Evolutionary conservation across 2,888 invertebrate species (phyloP).

Genomic region (Athalia rosae): DNA sequence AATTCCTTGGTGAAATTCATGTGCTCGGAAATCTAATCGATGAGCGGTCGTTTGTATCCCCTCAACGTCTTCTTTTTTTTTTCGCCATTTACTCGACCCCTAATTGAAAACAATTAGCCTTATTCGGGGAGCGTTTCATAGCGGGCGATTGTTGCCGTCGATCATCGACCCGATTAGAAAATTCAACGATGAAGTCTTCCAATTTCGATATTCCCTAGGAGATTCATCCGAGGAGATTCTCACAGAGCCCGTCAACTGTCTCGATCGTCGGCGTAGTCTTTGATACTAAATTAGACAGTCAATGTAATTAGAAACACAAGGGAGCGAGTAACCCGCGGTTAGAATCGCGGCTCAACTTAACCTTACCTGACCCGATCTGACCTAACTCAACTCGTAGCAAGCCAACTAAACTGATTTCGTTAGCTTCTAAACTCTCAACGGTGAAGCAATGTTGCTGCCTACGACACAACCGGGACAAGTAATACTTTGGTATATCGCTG

Average conservation of each 20-base stretch:
- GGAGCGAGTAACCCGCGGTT: slow-evolving; percentile 24
- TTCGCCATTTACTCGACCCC: too few species aligned
- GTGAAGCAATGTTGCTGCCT: slow-evolving; percentile 8
- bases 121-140: too few species aligned
- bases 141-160: neutral
- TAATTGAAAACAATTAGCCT: too few species aligned
- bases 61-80: too few species aligned
- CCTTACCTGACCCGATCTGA: slow-evolving; percentile 11
- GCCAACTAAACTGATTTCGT: slow-evolving; percentile 34
- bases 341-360: slow-evolving; percentile 22
- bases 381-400: slow-evolving; percentile 21
- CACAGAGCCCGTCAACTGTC: slow-evolving; percentile 18
- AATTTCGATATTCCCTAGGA: neutral
- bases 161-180: neutral
- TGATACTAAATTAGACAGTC: slow-evolving; percentile 27
- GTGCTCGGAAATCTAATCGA: too few species aligned
- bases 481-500: neutral
- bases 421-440: slow-evolving; percentile 2
- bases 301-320: slow-evolving; percentile 34
- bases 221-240: slow-evolving; percentile 28
- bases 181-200: neutral
- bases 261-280: neutral
- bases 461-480: neutral
- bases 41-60: too few species aligned
- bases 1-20: too few species aligned